Evolutionary conservation across 2,113 vertebrate genomes (phyloP).

Genomic region (Pelecanoides urinatrix): DNA sequence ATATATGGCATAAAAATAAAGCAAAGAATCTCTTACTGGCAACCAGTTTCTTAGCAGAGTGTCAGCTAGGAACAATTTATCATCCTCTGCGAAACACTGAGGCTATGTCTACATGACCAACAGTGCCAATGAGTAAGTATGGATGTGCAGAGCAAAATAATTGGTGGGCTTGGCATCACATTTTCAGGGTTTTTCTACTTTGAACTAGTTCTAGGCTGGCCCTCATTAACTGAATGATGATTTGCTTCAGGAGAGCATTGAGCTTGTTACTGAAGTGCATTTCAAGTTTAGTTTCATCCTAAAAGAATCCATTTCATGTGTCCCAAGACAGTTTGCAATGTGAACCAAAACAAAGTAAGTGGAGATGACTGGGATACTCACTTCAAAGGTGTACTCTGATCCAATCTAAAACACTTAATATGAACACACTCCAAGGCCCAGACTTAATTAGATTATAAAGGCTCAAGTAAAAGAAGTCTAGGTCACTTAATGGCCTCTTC

Average conservation of each 20-base stretch:
- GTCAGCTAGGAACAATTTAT: not conserved
- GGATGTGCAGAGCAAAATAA: not conserved
- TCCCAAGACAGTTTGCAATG: not conserved
- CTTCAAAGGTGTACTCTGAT: not conserved
- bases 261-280: not conserved
- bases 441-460: not conserved
- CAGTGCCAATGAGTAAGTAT: not conserved
- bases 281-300: not conserved
- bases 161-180: not conserved
- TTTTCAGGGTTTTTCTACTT: not conserved
- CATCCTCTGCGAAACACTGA: not conserved
- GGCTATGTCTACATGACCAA: not conserved
- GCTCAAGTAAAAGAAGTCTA: not conserved
- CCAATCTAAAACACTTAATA: not conserved
- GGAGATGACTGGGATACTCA: not conserved
- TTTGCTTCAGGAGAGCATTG: not conserved
- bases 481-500: not conserved
- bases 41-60: not conserved
- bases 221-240: not conserved
- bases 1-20: not conserved
- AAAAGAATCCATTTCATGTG: not conserved
- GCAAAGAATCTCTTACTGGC: not conserved
- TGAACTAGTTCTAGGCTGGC: not conserved
- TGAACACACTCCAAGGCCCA: not conserved
- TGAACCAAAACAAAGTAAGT: not conserved